A percentile compares a stretch with the other conserved stretches of the same genome.
These are phyloP conservation scores for Chymomyza costata DNA, from an alignment of 1,140 invertebrate genomes.

Conservation along the genomic window DNA sequence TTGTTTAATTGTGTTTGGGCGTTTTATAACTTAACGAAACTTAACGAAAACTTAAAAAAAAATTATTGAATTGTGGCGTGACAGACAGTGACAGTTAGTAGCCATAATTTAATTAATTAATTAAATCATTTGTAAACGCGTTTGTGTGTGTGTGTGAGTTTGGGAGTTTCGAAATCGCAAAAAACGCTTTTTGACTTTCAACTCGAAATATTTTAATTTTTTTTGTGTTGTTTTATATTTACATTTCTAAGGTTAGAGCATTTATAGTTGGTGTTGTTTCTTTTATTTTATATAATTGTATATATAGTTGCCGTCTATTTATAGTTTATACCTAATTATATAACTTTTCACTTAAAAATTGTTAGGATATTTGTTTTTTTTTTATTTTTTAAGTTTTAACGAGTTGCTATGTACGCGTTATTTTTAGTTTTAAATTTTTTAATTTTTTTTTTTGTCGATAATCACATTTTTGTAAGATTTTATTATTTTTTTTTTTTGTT, in stretches of 20 bases:
- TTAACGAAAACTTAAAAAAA: too few relatives aligned
- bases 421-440: conserved; percentile 23
- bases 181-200: too few relatives aligned
- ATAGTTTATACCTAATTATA: conserved; percentile 56
- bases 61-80: too few relatives aligned
- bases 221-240: conserved; percentile 34
- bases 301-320: conserved; percentile 23
- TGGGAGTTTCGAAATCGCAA: too few relatives aligned
- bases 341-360: conserved; percentile 69
- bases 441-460: conserved; percentile 17
- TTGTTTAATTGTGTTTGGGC: too few relatives aligned
- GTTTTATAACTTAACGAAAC: too few relatives aligned
- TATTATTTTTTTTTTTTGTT: conserved; percentile 24
- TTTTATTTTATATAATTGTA: conserved; percentile 20
- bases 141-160: too few relatives aligned
- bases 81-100: too few relatives aligned
- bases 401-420: conserved; percentile 32
- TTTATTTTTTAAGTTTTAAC: conserved; percentile 37
- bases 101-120: too few relatives aligned
- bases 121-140: too few relatives aligned
- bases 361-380: conserved; percentile 50
- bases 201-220: too few relatives aligned
- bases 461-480: conserved; percentile 36
- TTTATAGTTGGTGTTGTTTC: conserved; percentile 31
- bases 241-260: conserved; percentile 28